Evolutionary conservation across 2,797 vertebrate genomes (phyloP).

Genomic region (Notamacropus eugenii): DNA sequence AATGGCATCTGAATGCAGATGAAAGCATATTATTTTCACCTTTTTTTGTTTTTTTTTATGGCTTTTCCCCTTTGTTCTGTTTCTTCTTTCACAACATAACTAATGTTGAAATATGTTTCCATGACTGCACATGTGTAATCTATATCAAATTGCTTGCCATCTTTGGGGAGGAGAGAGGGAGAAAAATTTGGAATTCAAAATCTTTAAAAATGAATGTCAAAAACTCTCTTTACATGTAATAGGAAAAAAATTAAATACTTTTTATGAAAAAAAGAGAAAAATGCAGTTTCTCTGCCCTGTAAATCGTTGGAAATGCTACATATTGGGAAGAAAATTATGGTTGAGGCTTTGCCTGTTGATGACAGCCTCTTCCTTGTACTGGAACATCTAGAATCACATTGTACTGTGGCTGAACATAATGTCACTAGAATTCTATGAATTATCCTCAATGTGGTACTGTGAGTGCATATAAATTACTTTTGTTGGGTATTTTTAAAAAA

Average conservation of each 20-base stretch:
- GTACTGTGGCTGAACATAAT: constrained; percentile 4
- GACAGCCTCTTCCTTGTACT: constrained; percentile 40
- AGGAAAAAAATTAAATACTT: neutral
- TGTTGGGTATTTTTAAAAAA: neutral
- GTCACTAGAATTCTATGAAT: constrained; percentile 51
- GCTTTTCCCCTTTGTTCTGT: neutral
- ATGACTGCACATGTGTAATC: neutral
- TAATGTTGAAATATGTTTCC: neutral
- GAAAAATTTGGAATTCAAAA: neutral
- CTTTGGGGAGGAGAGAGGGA: neutral
- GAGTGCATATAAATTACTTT: constrained; percentile 44
- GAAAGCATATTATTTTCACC: neutral
- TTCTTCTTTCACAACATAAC: neutral
- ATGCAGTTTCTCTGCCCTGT: constrained; percentile 19
- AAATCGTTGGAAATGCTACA: constrained; percentile 42
- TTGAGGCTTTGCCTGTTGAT: constrained; percentile 31
- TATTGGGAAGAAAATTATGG: neutral
- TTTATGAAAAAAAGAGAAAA: neutral
- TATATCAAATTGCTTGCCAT: neutral
- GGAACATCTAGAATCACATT: neutral
- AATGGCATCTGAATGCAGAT: too few relatives aligned
- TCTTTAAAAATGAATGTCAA: neutral
- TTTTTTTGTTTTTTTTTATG: neutral
- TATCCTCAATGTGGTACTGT: constrained; percentile 19
- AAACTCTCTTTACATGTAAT: neutral